A percentile compares a stretch with the other conserved stretches of the same genome.
Evolutionary conservation across 2,113 vertebrate genomes (phyloP).

Genomic region (Burhinus bistriatus): DNA sequence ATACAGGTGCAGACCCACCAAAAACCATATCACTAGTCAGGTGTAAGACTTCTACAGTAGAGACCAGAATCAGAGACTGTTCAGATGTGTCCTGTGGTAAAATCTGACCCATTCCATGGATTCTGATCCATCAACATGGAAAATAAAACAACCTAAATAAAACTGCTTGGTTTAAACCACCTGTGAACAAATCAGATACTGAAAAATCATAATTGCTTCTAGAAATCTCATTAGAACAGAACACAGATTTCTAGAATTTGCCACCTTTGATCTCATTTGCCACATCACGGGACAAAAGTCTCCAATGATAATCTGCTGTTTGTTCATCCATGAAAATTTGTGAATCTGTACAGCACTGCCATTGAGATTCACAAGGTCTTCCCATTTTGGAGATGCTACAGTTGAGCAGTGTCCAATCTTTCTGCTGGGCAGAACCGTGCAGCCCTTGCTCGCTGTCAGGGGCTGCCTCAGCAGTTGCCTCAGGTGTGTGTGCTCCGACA

Average conservation of each 20-base stretch:
- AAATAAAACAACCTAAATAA: not conserved
- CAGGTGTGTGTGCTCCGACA: fast-evolving
- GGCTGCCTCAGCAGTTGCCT: fast-evolving
- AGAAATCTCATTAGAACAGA: not conserved
- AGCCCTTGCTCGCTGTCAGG: not conserved
- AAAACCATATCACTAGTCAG: not conserved
- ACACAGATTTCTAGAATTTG: not conserved
- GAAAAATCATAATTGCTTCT: not conserved
- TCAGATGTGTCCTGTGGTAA: not conserved
- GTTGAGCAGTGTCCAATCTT: not conserved
- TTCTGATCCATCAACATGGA: not conserved
- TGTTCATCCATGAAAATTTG: not conserved
- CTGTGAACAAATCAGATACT: not conserved
- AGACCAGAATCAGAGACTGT: not conserved
- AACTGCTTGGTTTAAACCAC: not conserved
- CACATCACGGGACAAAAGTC: not conserved
- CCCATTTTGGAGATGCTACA: not conserved
- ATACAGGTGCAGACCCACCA: not conserved
- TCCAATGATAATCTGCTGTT: not conserved
- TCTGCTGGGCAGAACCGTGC: not conserved
- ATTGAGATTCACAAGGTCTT: not conserved
- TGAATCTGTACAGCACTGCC: not conserved
- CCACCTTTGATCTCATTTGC: not conserved
- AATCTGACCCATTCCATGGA: not conserved
- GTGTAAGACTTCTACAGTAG: not conserved